These are phyloP conservation scores for Netelia fuscicornis DNA, from an alignment of 2,888 invertebrate genomes.

Conservation along the genomic window DNA sequence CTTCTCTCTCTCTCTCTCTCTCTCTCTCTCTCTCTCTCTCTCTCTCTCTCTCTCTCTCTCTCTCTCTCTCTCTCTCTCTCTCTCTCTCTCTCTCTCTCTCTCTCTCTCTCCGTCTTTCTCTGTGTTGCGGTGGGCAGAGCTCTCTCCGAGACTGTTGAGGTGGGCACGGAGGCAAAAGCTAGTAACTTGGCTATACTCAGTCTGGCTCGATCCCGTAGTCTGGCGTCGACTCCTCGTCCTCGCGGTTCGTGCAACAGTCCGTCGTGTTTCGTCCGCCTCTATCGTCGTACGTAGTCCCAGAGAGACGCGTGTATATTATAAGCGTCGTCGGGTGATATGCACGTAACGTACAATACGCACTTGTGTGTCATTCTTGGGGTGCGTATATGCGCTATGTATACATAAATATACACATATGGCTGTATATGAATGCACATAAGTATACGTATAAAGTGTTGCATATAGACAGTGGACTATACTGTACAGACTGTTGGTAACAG, in stretches of 20 bases:
- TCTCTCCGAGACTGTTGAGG: constrained; percentile 57
- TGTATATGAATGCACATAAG: neutral
- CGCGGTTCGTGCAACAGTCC: constrained; percentile 62
- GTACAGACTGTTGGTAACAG: neutral
- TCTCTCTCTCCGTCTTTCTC: constrained; percentile 9
- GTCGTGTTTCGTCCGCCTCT: constrained; percentile 26
- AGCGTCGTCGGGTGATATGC: constrained; percentile 27
- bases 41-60: constrained; percentile 8
- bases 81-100: constrained; percentile 22
- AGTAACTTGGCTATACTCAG: constrained; percentile 58
- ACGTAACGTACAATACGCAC: constrained; percentile 20
- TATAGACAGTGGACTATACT: neutral
- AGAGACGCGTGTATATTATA: neutral
- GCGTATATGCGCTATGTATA: neutral
- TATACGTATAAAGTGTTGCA: constrained; percentile 28
- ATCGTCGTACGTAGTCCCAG: constrained; percentile 28
- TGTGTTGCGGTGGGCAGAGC: constrained; percentile 5
- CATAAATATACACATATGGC: neutral
- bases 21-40: constrained; percentile 14
- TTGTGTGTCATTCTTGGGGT: neutral
- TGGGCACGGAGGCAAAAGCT: constrained; percentile 58
- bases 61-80: constrained; percentile 18
- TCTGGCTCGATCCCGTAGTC: constrained; percentile 61
- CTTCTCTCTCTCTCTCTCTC: constrained; percentile 19
- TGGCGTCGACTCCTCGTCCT: constrained; percentile 65